Evolutionary conservation across 2,888 invertebrate genomes (phyloP), one percentile per base, ranked within the genome.

Genomic region (Anaspis maculata): DNA sequence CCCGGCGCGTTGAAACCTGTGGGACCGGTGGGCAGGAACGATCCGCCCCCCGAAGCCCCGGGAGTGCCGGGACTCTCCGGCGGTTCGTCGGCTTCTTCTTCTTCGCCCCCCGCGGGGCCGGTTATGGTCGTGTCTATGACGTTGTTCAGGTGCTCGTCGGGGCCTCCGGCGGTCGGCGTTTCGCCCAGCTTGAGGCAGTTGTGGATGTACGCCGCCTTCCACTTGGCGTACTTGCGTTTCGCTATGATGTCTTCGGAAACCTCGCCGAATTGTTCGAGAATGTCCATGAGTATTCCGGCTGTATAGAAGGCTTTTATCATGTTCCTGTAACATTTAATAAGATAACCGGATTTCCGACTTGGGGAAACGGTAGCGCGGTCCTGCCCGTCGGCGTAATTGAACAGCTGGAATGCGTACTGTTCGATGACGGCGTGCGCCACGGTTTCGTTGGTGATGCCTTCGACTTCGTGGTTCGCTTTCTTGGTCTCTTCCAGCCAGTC

Each of bases 161-260:
- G 68, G 5, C 90, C 90, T 2, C 83, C 88, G 32, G 96, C 79
- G 3, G 85, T 70, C 3, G 97, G 97, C 5, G 80, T 81, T 62
- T 94, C 90, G 0, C 96, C 96, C 66, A 80, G 89, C 64, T 94
- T 94, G 32, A 97, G 68, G 57, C 97, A 97, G 60, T 90, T 94
- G 63, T 96, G 92, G 52, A 99, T 94, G 58, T 98, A 96, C 1
- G 96, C 89, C 3, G 97, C 95, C 68, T 96, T 96, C 92, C 96
- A 98, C 62, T 97, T 96, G 1, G 97, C 92, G 71, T 97, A 98
- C 63, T 96, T 97, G 48, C 86, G 77, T 62, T 92, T 91, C 50
- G 87, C 83, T 9, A 72, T 61, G 10, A 91, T 83, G 64, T 96
- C 95, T 57, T 95, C 95, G 9, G 81, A 80, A 5, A 92, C 63